Percentiles rank a stretch among this genome's conserved stretches.
phyloP scores from a whole-genome alignment of 64 coral and sea anemone genomes.

The Porites australiensis region DNA sequence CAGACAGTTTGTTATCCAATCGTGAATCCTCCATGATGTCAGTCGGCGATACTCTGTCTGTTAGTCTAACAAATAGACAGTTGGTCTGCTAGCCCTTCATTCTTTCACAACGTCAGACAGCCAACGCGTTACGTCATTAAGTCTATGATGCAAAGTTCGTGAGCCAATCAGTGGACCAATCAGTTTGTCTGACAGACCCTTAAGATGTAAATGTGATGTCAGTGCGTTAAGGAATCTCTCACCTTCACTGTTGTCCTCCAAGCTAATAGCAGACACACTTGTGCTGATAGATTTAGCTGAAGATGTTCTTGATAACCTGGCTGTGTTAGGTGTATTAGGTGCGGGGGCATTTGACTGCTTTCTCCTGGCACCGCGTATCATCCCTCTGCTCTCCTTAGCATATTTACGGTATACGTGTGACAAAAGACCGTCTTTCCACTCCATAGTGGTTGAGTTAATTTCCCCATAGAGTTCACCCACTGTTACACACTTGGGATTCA shows the following conservation, averaged over 20 bases:
- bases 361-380: not conserved
- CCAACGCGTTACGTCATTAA: too few relatives aligned
- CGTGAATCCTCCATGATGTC: too few relatives aligned
- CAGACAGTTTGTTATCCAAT: too few relatives aligned
- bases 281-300: constrained; percentile 47
- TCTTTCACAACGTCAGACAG: too few relatives aligned
- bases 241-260: constrained; percentile 73
- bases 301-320: not conserved
- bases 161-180: too few relatives aligned
- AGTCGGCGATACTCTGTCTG: too few relatives aligned
- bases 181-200: too few relatives aligned
- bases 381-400: constrained; percentile 65
- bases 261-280: constrained; percentile 23
- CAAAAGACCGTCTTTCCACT: constrained; percentile 93
- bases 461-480: constrained; percentile 92
- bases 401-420: constrained; percentile 78
- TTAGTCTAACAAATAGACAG: too few relatives aligned
- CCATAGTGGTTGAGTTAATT: constrained; percentile 90
- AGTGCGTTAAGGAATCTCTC: too few relatives aligned
- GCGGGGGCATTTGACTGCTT: constrained; percentile 22
- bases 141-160: too few relatives aligned
- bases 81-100: too few relatives aligned
- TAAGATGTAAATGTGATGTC: too few relatives aligned
- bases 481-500: constrained; percentile 96
- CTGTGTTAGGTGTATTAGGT: not conserved